Conservation (phyloP, 2,113 vertebrate species). For the Aptenodytes patagonicus region DNA sequence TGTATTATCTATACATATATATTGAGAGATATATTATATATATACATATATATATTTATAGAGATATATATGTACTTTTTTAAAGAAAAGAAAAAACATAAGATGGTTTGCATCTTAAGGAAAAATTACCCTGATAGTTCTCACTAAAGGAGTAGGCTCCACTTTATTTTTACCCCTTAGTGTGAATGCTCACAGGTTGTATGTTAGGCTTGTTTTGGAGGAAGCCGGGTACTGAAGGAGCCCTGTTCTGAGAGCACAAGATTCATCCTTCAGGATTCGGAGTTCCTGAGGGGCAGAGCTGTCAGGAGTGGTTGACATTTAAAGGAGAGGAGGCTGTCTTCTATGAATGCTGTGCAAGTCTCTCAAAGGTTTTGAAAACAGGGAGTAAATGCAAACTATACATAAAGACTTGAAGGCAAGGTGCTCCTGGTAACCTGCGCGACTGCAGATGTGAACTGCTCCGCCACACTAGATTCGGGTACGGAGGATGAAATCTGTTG, state of each 20-base stretch:
- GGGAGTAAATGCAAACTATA: background rate
- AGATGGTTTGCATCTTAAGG: background rate
- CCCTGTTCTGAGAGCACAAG: background rate
- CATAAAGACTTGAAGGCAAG: background rate
- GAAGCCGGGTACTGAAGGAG: background rate
- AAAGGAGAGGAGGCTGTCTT: slow-evolving; percentile 2
- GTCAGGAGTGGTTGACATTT: slow-evolving; percentile 23
- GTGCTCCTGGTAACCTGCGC: background rate
- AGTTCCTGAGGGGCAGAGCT: slow-evolving; percentile 24
- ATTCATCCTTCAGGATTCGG: slow-evolving; percentile 18
- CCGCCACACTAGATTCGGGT: fast-evolving
- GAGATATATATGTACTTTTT: background rate
- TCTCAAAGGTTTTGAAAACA: slow-evolving; percentile 9
- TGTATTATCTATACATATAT: background rate
- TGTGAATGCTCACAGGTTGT: background rate
- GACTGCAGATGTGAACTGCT: background rate
- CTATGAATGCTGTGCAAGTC: background rate
- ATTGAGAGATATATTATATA: no score
- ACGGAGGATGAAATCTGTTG: background rate
- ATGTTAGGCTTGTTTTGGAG: background rate
- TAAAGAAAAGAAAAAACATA: background rate
- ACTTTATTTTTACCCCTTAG: background rate
- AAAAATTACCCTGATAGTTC: background rate
- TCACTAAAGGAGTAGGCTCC: background rate
- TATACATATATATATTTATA: background rate